Evolutionary conservation across 2,797 vertebrate genomes (phyloP).

Genomic region (Periparus ater): DNA sequence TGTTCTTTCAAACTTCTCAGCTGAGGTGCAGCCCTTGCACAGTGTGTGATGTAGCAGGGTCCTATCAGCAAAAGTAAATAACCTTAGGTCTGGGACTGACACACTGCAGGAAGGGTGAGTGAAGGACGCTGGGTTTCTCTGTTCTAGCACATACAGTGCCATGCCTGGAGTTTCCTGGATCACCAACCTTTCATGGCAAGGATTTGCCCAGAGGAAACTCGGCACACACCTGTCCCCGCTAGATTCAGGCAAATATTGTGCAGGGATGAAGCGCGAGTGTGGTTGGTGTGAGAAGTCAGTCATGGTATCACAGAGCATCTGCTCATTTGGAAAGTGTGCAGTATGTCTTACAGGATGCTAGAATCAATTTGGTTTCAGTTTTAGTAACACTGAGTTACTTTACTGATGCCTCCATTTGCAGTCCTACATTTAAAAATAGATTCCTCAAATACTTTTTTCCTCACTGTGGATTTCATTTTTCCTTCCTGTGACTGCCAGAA

Average conservation of each 20-base stretch:
- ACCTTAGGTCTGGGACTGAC: neutral
- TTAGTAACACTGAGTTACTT: neutral
- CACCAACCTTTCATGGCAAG: neutral
- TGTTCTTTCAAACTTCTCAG: neutral
- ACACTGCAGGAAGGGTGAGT: neutral
- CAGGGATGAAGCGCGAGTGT: neutral
- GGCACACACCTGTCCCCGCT: rapidly evolving
- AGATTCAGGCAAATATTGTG: rapidly evolving
- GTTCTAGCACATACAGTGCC: neutral
- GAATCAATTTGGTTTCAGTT: neutral
- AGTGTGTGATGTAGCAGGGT: neutral
- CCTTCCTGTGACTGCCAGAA: neutral
- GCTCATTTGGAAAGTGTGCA: neutral
- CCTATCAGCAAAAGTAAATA: neutral
- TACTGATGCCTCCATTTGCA: neutral
- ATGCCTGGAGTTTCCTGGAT: neutral
- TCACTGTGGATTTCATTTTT: neutral
- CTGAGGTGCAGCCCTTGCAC: neutral
- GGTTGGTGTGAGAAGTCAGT: neutral
- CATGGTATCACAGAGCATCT: neutral
- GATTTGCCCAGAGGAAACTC: neutral
- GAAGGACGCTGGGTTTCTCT: neutral
- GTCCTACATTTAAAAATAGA: neutral
- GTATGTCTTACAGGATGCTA: neutral
- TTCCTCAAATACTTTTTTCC: neutral